Base-by-base conservation (phyloP, 2,888 invertebrate species). In the Abscondita cerata region DNA sequence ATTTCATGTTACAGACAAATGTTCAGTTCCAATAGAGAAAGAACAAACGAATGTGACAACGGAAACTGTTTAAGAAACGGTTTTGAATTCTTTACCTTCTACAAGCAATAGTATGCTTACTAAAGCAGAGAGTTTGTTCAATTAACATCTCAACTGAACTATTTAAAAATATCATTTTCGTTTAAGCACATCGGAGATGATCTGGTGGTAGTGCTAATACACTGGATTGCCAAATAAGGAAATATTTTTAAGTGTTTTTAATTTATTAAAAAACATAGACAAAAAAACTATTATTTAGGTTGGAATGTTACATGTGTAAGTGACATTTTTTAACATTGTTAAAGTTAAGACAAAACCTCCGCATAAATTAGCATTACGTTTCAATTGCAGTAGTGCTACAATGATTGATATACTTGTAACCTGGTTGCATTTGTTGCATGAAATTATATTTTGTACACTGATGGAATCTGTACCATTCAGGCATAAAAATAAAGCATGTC, bases 321-420 rank as follows among this genome's bases (percentile, higher is more conserved):
- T 44, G 18, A 15, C n/a, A 15, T 44, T 44, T 44, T 44, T 16
- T 44, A 16, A 44, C 44, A 2, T 3, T 44, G 2, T 44, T 18
- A 11, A 44, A 44, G 16, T 19, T 44, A 19, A 16, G 44, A 8
- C 44, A 44, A 11, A 44, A 44, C 44, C 44, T 11, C 44, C 44
- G 11, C 44, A 44, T 44, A 44, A 16, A 5, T 44, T 44, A 15
- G 44, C 44, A 8, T 19, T 18, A 19, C 44, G 16, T 9, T 44
- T 44, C 6, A 44, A 44, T 19, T 44, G 44, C 19, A 41, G 41
- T 16, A 41, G 18, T 44, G 44, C 44, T 18, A 16, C 44, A 44
- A 8, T 44, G 16, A 44, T 18, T 13, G 18, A 44, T 15, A 18
- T 44, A 18, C 2, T 44, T 16, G 6, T 44, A 16, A 44, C 15